Evolutionary conservation across 2,888 invertebrate species (phyloP), one percentile per base, ranked within the genome.

Genomic region (Ametastegia equiseti): DNA sequence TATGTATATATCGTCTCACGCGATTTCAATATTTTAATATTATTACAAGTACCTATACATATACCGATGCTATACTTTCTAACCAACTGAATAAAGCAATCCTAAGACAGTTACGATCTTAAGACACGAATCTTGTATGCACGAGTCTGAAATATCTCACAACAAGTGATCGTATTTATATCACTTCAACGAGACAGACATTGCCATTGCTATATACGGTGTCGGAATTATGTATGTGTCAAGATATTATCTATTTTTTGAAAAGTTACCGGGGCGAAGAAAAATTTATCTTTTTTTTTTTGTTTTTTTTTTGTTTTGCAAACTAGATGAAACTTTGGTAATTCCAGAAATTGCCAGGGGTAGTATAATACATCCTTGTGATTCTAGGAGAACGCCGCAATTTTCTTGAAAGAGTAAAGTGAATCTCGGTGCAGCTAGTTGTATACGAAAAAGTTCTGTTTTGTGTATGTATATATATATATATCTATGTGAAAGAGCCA

Each of bases 51-150:
- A 54, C 39, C 39, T 42, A 42, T 42, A 42, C 9, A 42, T 42
- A 42, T 15, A 5, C 65, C 65, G 75, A 75, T 75, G 54, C 75
- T 75, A 50, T 54, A 75, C n/a, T n/a, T 75, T 75, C 23, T 36
- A 75, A 27, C 19, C 54, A n/a, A 75, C 75, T 7, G 39, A 42
- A 78, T 78, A 78, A 78, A 78, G 78, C 78, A 78, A 78, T 78
- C 60, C 30, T n/a, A 6, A 4, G 78, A 78, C 78, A 78, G 57
- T 78, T 78, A 78, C 42, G 39, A 45, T 19, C 60, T 2, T 27
- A 4, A 13, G n/a, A 60, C 78, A 78, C 60, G 78, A 78, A 78
- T 75, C 36, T n/a, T 11, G 9, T 9, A 11, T 27, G 23, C 15
- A 27, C 30, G 0, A 13, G 19, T 0, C 15, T 11, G 27, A 27